phyloP scores from a whole-genome alignment of 2,797 vertebrate genomes.

The Parauchenoglanis punctatus region DNA sequence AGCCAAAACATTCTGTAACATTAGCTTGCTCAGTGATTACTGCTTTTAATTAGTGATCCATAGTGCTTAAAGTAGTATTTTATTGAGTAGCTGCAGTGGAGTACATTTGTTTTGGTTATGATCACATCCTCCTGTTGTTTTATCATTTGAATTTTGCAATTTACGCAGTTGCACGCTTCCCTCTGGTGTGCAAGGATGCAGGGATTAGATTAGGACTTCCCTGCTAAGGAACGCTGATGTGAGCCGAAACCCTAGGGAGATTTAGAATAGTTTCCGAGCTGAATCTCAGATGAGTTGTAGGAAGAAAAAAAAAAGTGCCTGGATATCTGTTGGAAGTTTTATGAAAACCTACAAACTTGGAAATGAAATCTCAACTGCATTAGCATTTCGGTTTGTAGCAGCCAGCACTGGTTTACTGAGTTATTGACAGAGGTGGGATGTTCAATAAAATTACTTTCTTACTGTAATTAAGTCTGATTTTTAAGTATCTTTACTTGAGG shows the following conservation, averaged over 20 bases:
- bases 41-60: slow-evolving; percentile 5
- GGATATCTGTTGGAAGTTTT: background rate
- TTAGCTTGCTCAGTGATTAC: background rate
- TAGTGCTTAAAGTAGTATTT: background rate
- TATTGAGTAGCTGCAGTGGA: background rate
- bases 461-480: background rate
- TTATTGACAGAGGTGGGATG: background rate
- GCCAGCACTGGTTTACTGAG: background rate
- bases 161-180: slow-evolving; percentile 2
- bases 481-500: background rate
- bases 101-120: slow-evolving; percentile 4
- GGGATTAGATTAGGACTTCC: slow-evolving; percentile 15
- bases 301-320: background rate
- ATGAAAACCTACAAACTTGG: background rate
- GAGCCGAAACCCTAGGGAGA: background rate
- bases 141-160: slow-evolving; percentile 6
- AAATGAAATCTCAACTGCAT: background rate
- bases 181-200: background rate
- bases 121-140: background rate
- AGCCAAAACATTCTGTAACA: background rate
- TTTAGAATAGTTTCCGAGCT: background rate
- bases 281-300: slow-evolving; percentile 20
- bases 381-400: background rate
- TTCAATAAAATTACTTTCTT: background rate
- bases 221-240: background rate